These are phyloP conservation scores for Apeira syringaria DNA, from an alignment of 2,888 invertebrate species.

Conservation along the genomic window DNA sequence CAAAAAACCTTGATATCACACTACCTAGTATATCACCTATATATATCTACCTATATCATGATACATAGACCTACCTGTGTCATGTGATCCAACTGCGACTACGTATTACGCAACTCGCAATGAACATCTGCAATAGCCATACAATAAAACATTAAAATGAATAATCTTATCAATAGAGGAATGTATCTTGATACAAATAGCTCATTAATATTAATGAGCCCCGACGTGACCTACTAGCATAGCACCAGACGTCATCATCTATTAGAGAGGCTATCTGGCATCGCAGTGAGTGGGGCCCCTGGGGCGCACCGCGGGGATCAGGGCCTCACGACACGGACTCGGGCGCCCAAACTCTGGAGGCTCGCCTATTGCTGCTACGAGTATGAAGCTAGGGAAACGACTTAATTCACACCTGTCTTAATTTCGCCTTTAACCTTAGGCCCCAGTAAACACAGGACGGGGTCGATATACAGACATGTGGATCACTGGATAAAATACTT, in stretches of 20 bases:
- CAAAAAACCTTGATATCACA: no score
- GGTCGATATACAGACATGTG: no score
- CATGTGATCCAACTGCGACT: no score
- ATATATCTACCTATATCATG: no score
- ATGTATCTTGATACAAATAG: not conserved
- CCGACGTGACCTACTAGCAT: constrained; percentile 17
- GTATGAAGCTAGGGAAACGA: constrained; percentile 12
- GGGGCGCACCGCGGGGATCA: constrained; percentile 13
- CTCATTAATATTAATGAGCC: constrained; percentile 15
- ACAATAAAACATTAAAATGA: no score
- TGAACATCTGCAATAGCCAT: no score
- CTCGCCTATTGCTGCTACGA: not conserved
- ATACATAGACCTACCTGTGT: no score
- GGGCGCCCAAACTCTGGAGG: not conserved
- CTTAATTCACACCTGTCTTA: constrained; percentile 17
- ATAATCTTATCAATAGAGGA: not conserved
- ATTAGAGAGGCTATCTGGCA: constrained; percentile 22
- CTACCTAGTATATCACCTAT: no score
- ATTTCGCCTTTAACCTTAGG: no score
- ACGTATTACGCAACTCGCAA: no score
- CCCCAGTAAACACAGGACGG: no score
- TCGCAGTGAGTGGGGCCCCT: constrained; percentile 16
- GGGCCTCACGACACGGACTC: constrained; percentile 1
- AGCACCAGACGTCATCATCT: constrained; percentile 23
- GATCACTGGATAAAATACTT: no score